phyloP scores from a whole-genome alignment of 2,797 vertebrate genomes.

The Coranthus polyacanthus region DNA sequence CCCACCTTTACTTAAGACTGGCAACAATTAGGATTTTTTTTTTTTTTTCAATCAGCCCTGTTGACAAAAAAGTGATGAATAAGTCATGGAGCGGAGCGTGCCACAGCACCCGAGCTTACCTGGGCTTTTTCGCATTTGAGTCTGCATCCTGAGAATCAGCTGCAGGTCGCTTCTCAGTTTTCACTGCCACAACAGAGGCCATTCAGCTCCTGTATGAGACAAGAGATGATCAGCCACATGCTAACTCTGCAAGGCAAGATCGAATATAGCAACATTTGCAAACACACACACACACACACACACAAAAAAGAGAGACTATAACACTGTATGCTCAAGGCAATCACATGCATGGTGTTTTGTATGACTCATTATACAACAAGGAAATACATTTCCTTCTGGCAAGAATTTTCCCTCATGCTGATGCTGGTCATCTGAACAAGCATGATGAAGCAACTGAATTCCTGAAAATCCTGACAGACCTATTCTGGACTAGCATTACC shows the following conservation, averaged over 20 bases:
- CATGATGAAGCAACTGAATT: no score
- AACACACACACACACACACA: no score
- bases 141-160: constrained; percentile 88
- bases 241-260: not conserved
- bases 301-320: no score
- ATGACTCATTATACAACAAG: not conserved
- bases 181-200: constrained; percentile 84
- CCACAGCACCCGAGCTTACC: constrained; percentile 79
- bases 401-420: no score
- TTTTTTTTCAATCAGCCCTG: constrained; percentile 8
- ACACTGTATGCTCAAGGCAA: no score
- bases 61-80: not conserved
- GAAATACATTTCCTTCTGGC: not conserved
- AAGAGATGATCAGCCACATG: constrained; percentile 31
- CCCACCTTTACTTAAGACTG: constrained; percentile 13
- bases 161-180: constrained; percentile 86
- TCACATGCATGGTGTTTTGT: no score
- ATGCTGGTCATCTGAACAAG: no score
- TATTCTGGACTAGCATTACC: no score
- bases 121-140: constrained; percentile 93
- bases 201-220: constrained; percentile 82
- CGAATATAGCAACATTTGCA: no score
- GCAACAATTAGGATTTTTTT: constrained; percentile 3
- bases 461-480: no score
- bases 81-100: not conserved